Conservation (phyloP, 2,888 invertebrate species). For the Rhamnusium bicolor region DNA sequence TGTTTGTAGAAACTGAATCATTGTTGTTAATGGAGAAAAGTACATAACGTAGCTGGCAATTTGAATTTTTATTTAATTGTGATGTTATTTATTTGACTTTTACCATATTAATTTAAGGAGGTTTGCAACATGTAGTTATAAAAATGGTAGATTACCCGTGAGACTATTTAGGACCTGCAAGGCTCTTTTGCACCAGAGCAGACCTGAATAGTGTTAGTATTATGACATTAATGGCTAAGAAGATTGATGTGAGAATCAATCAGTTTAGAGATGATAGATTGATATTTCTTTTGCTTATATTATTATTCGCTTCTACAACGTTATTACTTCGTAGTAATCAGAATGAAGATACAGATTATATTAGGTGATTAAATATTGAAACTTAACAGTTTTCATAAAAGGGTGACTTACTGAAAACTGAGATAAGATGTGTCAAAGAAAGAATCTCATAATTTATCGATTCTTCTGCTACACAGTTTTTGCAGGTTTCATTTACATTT, state of each 20-base stretch:
- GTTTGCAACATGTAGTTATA: neutral
- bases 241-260: constrained; percentile 39
- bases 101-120: neutral
- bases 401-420: neutral
- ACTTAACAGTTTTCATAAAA: neutral
- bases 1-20: no score
- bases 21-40: no score
- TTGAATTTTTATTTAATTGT: no score
- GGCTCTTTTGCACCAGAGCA: neutral
- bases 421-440: neutral
- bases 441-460: neutral
- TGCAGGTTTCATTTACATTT: neutral
- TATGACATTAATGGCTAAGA: constrained; percentile 33
- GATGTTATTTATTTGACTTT: no score
- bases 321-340: constrained; percentile 1
- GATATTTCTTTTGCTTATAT: constrained; percentile 33
- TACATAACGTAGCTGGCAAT: no score
- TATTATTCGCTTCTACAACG: constrained; percentile 3
- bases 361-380: neutral
- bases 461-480: neutral
- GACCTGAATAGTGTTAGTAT: constrained; percentile 1
- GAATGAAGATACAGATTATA: neutral
- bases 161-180: neutral
- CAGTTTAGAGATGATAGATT: constrained; percentile 32
- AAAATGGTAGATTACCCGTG: neutral